A percentile compares a stretch with the other conserved stretches of the same genome.
These are phyloP conservation scores for Lethocerus indicus DNA, from an alignment of 1,140 invertebrate species.

Conservation along the genomic window DNA sequence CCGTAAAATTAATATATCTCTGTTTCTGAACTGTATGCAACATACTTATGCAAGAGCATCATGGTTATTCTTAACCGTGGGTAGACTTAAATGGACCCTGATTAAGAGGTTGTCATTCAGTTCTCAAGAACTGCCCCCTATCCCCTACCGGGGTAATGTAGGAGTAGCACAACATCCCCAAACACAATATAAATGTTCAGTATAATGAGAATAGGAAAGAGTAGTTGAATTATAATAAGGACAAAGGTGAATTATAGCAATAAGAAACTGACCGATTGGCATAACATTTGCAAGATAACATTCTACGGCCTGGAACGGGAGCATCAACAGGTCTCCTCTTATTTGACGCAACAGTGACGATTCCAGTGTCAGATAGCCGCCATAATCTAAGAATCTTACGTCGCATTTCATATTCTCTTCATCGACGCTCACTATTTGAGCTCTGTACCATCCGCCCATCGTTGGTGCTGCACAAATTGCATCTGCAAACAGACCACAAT, in stretches of 20 bases:
- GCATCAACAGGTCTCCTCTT: conserved; percentile 71
- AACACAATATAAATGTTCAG: not conserved
- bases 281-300: conserved; percentile 77
- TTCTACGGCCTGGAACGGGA: conserved; percentile 94
- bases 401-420: conserved; percentile 49
- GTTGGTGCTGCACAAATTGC: conserved; percentile 76
- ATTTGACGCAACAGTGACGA: conserved; percentile 67
- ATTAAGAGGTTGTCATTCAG: not conserved
- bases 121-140: not conserved
- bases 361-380: conserved; percentile 69
- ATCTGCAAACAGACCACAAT: conserved; percentile 28
- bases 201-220: no score
- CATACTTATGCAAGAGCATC: no score
- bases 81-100: not conserved
- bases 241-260: not conserved
- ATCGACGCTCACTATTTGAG: conserved; percentile 56
- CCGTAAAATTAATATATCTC: no score
- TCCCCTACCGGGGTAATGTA: not conserved
- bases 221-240: no score
- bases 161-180: not conserved
- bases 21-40: no score
- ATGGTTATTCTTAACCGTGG: no score
- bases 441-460: conserved; percentile 74
- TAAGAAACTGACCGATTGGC: conserved; percentile 45
- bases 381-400: conserved; percentile 84